Base-by-base conservation (phyloP, 1,140 invertebrate genomes). In the Spodoptera litura region DNA sequence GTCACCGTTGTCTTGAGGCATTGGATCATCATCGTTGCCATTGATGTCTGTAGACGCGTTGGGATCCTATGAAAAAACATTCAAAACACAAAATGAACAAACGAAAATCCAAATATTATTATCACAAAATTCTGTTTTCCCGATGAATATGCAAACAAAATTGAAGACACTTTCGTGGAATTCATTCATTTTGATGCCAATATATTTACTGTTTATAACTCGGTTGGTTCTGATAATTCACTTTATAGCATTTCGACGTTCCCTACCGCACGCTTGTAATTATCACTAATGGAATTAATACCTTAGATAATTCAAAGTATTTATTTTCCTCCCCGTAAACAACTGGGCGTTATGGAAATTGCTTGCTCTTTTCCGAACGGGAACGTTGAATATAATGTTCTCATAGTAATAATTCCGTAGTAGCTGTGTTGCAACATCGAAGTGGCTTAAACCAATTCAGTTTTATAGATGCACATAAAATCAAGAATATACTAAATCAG, bases 21-120 rank as follows among this genome's bases (percentile, higher is more conserved):
- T 99, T 4, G 99, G 99, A 95, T 99, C 99, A 81, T 97, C 96
- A 91, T 99, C 98, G 87, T 98, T 98, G 85, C 98, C 98, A 88
- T 99, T 99, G 87, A 99, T 99, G 94, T 99, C 99, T 10, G 97
- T 99, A 82, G 99, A 99, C 2, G 99, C 99, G 78, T 96, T 95
- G 3, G 98, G 97, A 95, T 99, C 98, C 97, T 98, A 51, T 4
- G 76, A 38, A 44, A 62, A 49, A 64, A 59, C 10, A 44, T 51
- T 75, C 27, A 38, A 15, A 44, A 59, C 8, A 5, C n/a, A 59
- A 51, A 8, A 31, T n/a, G n/a, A 25, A 5, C 12, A 13, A 56
- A 15, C 20, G 10, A 61, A 55, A 13, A 5, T 38, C 31, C 35
- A 64, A 64, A 38, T 44, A 44, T 44, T 38, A 11, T 6, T 38